These are phyloP conservation scores for Lepilemur ruficaudatus DNA, from an alignment of 2,797 vertebrate genomes.

Conservation along the genomic window DNA sequence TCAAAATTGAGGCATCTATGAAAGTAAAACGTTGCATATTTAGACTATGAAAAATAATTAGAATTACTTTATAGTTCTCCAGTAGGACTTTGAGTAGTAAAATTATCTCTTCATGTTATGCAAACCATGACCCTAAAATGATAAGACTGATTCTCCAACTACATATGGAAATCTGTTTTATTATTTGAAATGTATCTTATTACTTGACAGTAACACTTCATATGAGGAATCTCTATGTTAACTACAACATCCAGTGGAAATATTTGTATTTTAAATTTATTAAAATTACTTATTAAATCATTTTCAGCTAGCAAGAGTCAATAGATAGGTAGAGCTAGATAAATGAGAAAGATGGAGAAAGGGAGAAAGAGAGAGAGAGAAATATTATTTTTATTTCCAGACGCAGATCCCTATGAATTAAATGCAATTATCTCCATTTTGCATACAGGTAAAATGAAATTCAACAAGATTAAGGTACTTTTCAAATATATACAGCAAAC, in stretches of 20 bases:
- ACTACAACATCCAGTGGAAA: not conserved
- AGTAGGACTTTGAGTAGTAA: not conserved
- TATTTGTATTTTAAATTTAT: slow-evolving; percentile 2
- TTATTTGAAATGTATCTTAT: slow-evolving; percentile 31
- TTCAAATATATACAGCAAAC: not conserved
- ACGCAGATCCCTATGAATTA: not conserved
- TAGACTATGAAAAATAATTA: slow-evolving; percentile 51
- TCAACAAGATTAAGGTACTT: not conserved
- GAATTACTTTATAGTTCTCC: slow-evolving; percentile 48
- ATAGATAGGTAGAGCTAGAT: not conserved
- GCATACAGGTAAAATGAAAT: not conserved
- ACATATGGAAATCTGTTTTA: not conserved
- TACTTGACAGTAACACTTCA: not conserved
- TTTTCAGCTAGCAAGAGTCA: not conserved
- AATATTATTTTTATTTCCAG: not conserved
- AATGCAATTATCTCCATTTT: slow-evolving; percentile 22
- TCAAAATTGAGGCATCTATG: slow-evolving; percentile 49
- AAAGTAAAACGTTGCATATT: slow-evolving; percentile 53
- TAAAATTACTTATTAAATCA: not conserved
- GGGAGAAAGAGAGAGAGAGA: not conserved
- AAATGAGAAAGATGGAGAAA: not conserved
- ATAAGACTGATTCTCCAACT: slow-evolving; percentile 5
- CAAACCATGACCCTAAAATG: slow-evolving; percentile 35
- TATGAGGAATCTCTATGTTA: not conserved
- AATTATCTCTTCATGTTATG: slow-evolving; percentile 36